Conservation (phyloP, 2,888 invertebrate species). For the Sminthurinus aureus region DNA sequence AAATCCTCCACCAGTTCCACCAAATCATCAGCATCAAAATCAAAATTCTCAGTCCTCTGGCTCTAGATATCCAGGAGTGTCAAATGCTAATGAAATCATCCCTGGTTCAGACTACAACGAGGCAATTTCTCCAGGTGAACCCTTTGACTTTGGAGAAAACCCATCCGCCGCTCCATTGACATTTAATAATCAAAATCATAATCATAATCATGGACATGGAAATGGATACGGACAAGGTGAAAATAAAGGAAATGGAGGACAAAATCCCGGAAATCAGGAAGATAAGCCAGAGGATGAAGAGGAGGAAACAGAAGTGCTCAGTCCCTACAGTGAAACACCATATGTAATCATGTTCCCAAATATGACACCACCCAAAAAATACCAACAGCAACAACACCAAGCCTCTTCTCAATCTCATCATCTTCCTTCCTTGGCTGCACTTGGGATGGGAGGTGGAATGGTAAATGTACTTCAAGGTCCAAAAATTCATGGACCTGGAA, state of each 20-base stretch:
- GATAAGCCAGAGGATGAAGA: conserved; percentile 2
- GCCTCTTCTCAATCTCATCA: neutral
- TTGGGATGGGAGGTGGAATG: neutral
- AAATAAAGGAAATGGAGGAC: neutral
- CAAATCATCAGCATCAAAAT: neutral
- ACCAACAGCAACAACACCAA: neutral
- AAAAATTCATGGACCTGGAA: too few species aligned
- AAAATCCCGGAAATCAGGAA: neutral
- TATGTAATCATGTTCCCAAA: conserved; percentile 60
- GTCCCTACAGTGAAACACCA: conserved; percentile 56
- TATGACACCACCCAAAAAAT: conserved; percentile 47
- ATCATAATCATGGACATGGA: neutral
- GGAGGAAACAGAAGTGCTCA: neutral
- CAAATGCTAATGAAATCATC: neutral
- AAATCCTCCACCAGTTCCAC: neutral
- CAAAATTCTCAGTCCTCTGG: neutral
- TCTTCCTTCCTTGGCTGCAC: neutral
- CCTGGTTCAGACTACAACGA: neutral
- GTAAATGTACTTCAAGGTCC: conserved; percentile 5
- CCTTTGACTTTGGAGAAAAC: conserved; percentile 7
- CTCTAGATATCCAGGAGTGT: neutral
- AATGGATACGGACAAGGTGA: neutral
- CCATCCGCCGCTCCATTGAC: neutral
- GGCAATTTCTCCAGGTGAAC: neutral
- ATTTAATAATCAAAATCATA: neutral